Evolutionary conservation across 2,113 vertebrate species (phyloP).

Genomic region (Hippotragus niger): DNA sequence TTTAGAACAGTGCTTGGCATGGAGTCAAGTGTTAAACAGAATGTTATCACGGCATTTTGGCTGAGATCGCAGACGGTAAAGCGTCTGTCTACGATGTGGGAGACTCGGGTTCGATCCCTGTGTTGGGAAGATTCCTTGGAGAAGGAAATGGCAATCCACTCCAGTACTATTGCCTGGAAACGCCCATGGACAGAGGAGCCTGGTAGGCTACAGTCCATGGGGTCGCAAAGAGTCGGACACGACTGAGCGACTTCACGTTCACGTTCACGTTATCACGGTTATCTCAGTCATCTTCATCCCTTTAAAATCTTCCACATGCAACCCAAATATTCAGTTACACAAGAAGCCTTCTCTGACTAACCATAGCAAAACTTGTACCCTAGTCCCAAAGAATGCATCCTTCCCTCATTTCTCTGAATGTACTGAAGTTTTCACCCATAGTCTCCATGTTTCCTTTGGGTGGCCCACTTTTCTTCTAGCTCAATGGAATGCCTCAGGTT

Average conservation of each 20-base stretch:
- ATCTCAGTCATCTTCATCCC: background rate
- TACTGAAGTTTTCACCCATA: background rate
- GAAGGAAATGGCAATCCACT: too few relatives aligned
- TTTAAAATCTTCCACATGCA: background rate
- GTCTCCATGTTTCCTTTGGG: background rate
- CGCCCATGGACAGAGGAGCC: too few relatives aligned
- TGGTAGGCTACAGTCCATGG: too few relatives aligned
- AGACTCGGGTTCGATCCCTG: too few relatives aligned
- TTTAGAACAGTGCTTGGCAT: background rate
- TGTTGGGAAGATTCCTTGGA: too few relatives aligned
- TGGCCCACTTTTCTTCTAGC: background rate
- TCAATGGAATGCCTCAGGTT: background rate
- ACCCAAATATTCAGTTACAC: background rate
- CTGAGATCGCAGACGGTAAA: too few relatives aligned
- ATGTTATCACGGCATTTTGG: too few relatives aligned
- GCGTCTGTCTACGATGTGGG: too few relatives aligned
- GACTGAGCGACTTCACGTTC: too few relatives aligned
- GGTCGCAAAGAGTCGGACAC: too few relatives aligned
- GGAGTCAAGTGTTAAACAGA: background rate
- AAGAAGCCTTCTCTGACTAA: background rate
- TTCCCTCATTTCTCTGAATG: background rate
- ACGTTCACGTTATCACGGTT: background rate
- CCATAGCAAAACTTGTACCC: fast-evolving
- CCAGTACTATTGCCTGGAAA: too few relatives aligned
- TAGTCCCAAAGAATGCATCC: background rate